phyloP scores from a whole-genome alignment of 2,797 vertebrate species.

The Micrastur ruficollis region DNA sequence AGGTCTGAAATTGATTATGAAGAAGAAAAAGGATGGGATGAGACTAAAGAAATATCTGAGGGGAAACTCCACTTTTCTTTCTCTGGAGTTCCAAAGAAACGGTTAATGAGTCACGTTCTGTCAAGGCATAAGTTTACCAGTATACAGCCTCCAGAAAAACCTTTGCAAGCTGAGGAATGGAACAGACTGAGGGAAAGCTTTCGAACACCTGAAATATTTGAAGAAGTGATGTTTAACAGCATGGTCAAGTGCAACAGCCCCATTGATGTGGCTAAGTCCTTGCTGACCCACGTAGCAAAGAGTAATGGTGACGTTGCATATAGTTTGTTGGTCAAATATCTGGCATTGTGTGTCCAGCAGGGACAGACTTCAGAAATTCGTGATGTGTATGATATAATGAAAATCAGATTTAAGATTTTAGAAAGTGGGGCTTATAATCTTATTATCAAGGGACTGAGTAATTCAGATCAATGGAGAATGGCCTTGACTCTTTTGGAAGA shows the following conservation, averaged over 20 bases:
- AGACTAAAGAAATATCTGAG: not conserved
- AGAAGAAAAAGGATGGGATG: not conserved
- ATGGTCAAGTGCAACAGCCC: conserved; percentile 69
- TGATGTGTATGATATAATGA: conserved; percentile 90
- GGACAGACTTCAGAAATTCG: conserved; percentile 79
- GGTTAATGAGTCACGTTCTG: conserved; percentile 9
- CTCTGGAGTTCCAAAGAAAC: conserved; percentile 81
- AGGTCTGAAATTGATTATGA: not conserved
- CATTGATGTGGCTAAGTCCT: conserved; percentile 87
- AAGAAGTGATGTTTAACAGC: conserved; percentile 74
- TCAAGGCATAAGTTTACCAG: not conserved
- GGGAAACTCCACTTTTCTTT: conserved; percentile 70
- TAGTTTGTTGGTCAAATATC: conserved; percentile 82
- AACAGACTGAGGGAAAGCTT: conserved; percentile 73
- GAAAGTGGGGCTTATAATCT: conserved; percentile 84
- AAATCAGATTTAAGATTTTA: conserved; percentile 78
- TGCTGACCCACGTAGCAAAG: conserved; percentile 82
- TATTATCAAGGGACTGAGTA: conserved; percentile 84
- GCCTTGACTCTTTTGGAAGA: conserved; percentile 80
- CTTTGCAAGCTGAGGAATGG: conserved; percentile 84
- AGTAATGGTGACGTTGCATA: conserved; percentile 84
- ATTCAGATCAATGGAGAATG: conserved; percentile 84
- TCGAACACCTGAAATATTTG: conserved; percentile 70
- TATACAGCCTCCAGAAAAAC: conserved; percentile 74
- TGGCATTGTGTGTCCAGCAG: conserved; percentile 82